Conservation (phyloP, 2,888 invertebrate species). For the Strigamia maritima region DNA sequence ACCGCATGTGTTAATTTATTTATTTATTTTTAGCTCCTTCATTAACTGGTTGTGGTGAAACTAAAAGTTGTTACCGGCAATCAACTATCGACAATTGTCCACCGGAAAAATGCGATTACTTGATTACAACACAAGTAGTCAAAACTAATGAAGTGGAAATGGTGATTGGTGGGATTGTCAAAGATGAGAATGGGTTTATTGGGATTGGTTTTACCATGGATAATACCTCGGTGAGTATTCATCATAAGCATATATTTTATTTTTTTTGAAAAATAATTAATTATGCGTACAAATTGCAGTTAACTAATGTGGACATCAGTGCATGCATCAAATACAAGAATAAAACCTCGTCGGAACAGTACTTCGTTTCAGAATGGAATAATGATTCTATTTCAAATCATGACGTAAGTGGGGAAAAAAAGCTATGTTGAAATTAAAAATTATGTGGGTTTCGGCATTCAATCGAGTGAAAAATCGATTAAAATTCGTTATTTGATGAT, state of each 20-base stretch:
- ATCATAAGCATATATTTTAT: neutral
- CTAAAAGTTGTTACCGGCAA: neutral
- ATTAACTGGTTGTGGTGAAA: neutral
- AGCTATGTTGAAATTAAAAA: neutral
- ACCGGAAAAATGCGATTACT: constrained; percentile 1
- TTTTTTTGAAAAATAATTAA: neutral
- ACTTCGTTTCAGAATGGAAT: neutral
- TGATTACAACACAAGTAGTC: neutral
- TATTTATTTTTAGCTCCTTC: neutral
- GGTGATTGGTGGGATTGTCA: neutral
- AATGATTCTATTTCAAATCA: neutral
- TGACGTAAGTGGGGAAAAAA: neutral
- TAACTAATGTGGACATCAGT: constrained; percentile 1
- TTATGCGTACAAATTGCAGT: neutral
- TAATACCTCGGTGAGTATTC: neutral
- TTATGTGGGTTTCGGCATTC: too few relatives aligned
- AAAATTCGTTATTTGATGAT: too few relatives aligned
- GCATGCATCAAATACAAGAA: neutral
- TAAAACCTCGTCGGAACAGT: neutral
- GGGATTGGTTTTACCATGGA: constrained; percentile 31
- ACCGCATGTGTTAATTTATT: neutral
- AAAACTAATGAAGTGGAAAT: neutral
- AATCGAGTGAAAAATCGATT: too few relatives aligned
- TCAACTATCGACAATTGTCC: neutral
- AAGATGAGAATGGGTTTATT: neutral